phyloP scores from a whole-genome alignment of 2,888 invertebrate species.

The Amblyjoppa fuscipennis region DNA sequence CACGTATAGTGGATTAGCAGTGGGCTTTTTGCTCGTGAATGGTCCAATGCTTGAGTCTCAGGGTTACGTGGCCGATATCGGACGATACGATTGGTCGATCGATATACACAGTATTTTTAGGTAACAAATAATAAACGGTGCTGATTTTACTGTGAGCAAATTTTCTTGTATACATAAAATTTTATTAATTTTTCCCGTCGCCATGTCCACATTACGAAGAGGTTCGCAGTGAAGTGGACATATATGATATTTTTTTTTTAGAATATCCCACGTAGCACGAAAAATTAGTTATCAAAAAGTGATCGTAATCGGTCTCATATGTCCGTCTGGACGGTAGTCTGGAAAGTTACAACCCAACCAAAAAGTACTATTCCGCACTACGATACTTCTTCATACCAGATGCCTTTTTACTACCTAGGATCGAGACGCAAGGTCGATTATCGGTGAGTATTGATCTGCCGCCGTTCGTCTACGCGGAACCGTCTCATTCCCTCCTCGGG shows the following conservation, averaged over 20 bases:
- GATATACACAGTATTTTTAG: conserved; percentile 29
- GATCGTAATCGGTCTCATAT: too few relatives aligned
- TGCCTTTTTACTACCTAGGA: too few relatives aligned
- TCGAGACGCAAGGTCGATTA: neutral
- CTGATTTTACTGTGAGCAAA: neutral
- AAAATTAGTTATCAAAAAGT: too few relatives aligned
- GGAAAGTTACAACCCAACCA: too few relatives aligned
- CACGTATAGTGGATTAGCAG: neutral
- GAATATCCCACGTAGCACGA: too few relatives aligned
- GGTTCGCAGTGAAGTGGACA: too few relatives aligned
- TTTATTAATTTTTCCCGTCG: neutral
- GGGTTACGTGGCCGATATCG: neutral
- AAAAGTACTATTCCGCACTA: too few relatives aligned
- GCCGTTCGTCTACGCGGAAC: neutral
- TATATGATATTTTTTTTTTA: too few relatives aligned
- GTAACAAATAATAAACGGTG: conserved; percentile 23
- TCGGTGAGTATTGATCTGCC: neutral
- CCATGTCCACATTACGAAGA: too few relatives aligned
- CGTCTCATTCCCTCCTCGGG: neutral
- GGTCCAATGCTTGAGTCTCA: too few relatives aligned
- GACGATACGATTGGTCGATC: neutral
- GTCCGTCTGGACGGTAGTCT: too few relatives aligned
- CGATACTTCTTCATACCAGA: too few relatives aligned
- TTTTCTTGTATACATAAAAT: neutral
- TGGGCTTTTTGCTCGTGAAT: neutral